Conservation (phyloP, 1,140 invertebrate genomes). For the Nebria ingens region DNA sequence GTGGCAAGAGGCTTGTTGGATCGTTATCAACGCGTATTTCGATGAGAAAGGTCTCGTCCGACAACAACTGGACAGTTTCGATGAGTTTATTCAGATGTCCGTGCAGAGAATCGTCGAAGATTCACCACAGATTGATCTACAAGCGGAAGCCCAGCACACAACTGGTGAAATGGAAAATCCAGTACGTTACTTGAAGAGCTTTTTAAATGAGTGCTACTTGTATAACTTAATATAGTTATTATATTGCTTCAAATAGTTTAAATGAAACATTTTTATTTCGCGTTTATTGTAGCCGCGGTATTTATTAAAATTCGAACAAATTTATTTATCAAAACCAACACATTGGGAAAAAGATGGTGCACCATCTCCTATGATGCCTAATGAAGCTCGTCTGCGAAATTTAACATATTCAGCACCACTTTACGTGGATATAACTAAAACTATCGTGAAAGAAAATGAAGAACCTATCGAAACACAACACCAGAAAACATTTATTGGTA, state of each 20-base stretch:
- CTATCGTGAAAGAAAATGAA: constrained; percentile 80
- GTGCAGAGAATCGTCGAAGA: constrained; percentile 98
- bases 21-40: constrained; percentile 98
- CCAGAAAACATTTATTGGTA: constrained; percentile 95
- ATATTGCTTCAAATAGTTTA: too few relatives aligned
- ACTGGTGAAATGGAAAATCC: constrained; percentile 87
- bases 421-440: constrained; percentile 98
- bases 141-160: constrained; percentile 94
- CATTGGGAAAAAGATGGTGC: constrained; percentile 99
- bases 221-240: too few relatives aligned
- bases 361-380: constrained; percentile 98
- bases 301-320: constrained; percentile 95
- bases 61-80: constrained; percentile 97
- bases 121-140: constrained; percentile 92
- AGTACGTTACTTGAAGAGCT: constrained; percentile 36
- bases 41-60: constrained; percentile 98
- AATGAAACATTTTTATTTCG: too few relatives aligned
- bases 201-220: not conserved
- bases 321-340: constrained; percentile 96
- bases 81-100: constrained; percentile 99
- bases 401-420: constrained; percentile 93
- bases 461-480: constrained; percentile 88
- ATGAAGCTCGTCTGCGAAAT: constrained; percentile 84
- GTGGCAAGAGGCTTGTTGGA: constrained; percentile 99
- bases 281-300: constrained; percentile 60